Base-by-base conservation (phyloP, 2,888 invertebrate species). In the Hirtodrosophila confusa region DNA sequence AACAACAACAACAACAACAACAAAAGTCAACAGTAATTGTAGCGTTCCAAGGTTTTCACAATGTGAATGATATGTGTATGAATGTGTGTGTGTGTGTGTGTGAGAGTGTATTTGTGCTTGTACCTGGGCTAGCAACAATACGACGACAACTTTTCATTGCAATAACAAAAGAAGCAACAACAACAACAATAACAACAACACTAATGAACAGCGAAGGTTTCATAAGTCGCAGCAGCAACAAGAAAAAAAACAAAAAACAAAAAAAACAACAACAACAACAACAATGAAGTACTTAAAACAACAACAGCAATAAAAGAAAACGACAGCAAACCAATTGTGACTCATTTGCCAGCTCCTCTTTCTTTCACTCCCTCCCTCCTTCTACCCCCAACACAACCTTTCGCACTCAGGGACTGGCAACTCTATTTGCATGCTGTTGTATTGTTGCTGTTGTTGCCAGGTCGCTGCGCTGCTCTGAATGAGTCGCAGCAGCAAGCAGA, bases 31-130 rank as follows among this genome's bases (percentile, higher is more conserved):
- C 84, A 78, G 78, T 86, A 80, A 86, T 84, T 83, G 78, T 82
- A 78, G 80, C 80, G 64, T 62, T 74, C 80, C 86, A 84, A 86
- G 84, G 86, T 86, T 86, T 80, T 78, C 83, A 80, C 84, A 84
- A 71, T 78, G 71, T 80, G 84, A 74, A 83, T 80, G 78, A 84
- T 83, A 65, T 64, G 57, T 63, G 39, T 9, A 11, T 40, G 29
- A 43, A 36, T 45, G 12, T 44, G 23, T 47, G 23, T 47, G 41
- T 39, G 31, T 49, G 36, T 56, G 33, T 53, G 35, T 39, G 24
- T 55, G 11, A n/a, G n/a, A n/a, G n/a, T 78, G 54, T 69, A 31
- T 70, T 47, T 75, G 60, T 77, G 31, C 68, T 61, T 80, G 55
- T 80, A 85, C 80, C 80, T 80, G 85, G 85, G 65, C 43, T 80